phyloP scores from a whole-genome alignment of 2,888 invertebrate species.

The Apamea monoglypha region DNA sequence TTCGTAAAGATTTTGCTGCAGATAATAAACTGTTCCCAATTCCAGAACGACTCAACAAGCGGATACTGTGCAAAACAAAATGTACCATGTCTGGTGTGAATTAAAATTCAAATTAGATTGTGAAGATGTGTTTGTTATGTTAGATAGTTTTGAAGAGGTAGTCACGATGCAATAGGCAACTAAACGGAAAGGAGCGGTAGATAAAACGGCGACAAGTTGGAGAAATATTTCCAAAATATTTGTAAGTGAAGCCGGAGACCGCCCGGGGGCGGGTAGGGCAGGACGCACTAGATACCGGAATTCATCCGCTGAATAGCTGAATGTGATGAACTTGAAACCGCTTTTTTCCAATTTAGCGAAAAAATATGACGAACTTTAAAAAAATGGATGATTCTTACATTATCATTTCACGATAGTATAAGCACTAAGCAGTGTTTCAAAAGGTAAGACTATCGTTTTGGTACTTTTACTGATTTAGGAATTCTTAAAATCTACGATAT shows the following conservation, averaged over 20 bases:
- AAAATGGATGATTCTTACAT: background rate
- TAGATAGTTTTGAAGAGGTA: constrained; percentile 40
- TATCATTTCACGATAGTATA: background rate
- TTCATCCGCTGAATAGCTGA: constrained; percentile 67
- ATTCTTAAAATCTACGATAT: background rate
- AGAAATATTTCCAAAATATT: constrained; percentile 91
- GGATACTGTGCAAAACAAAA: constrained; percentile 25
- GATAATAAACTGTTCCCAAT: constrained; percentile 79
- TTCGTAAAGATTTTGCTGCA: constrained; percentile 87
- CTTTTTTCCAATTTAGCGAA: constrained; percentile 59
- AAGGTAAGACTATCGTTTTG: background rate
- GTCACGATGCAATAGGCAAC: constrained; percentile 81
- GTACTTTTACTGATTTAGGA: background rate
- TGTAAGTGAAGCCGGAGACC: constrained; percentile 84
- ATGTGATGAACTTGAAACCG: constrained; percentile 71
- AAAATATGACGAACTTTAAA: constrained; percentile 10
- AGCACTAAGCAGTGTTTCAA: background rate
- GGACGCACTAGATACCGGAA: constrained; percentile 69
- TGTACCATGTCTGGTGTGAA: fast-evolving
- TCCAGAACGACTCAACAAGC: constrained; percentile 55
- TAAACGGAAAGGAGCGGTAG: constrained; percentile 89
- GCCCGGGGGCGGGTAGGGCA: constrained; percentile 76
- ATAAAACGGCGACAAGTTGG: constrained; percentile 89
- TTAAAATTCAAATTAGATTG: constrained; percentile 51
- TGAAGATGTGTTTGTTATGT: constrained; percentile 5